These are phyloP conservation scores for Diorhabda carinulata DNA, from an alignment of 1,140 invertebrate genomes.

Conservation along the genomic window DNA sequence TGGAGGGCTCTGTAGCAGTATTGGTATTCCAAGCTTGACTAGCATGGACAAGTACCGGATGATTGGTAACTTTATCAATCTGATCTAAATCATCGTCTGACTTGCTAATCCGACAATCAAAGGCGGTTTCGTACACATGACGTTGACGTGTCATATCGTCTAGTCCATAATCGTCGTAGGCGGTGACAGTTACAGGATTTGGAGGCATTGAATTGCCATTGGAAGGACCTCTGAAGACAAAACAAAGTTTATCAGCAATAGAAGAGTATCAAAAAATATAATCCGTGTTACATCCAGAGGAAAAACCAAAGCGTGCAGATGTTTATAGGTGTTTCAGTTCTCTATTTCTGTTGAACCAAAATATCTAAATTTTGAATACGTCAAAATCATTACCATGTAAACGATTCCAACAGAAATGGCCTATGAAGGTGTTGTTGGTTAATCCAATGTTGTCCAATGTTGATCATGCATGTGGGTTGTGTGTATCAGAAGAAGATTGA, in stretches of 20 bases:
- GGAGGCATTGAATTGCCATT: conserved; percentile 50
- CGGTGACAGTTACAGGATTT: conserved; percentile 47
- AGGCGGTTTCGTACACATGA: conserved; percentile 83
- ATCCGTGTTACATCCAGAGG: too few relatives aligned
- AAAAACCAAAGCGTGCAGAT: too few relatives aligned
- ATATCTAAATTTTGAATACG: too few relatives aligned
- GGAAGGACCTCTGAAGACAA: conserved; percentile 26
- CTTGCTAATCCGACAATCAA: conserved; percentile 78
- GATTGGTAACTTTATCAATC: conserved; percentile 74
- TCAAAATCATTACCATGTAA: too few relatives aligned
- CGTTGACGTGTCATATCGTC: conserved; percentile 65
- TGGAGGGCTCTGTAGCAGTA: background rate
- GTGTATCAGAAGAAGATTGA: too few relatives aligned
- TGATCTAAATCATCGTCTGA: conserved; percentile 79
- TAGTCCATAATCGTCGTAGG: conserved; percentile 42
- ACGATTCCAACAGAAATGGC: too few relatives aligned
- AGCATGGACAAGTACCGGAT: conserved; percentile 65
- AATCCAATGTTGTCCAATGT: too few relatives aligned
- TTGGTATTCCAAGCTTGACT: conserved; percentile 25
- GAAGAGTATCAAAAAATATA: too few relatives aligned
- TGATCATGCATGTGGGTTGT: too few relatives aligned
- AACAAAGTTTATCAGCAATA: background rate
- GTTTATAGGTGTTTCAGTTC: too few relatives aligned
- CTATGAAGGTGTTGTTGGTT: too few relatives aligned
- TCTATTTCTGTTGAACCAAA: too few relatives aligned